A percentile compares a stretch with the other conserved stretches of the same genome.
phyloP scores from a whole-genome alignment of 2,888 invertebrate genomes.

The Yponomeuta evonymella region DNA sequence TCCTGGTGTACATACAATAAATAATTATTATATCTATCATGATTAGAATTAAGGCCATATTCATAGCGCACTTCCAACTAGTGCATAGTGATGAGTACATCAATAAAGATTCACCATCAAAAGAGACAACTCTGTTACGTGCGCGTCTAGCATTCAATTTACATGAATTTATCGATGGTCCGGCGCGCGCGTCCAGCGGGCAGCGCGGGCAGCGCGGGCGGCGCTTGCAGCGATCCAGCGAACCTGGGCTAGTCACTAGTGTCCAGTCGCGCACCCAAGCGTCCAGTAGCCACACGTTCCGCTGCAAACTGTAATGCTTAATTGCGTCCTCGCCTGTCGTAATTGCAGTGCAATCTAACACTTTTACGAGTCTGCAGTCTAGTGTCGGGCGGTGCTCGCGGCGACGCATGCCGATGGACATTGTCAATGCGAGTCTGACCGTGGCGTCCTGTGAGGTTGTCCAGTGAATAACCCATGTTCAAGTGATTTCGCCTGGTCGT shows the following conservation, averaged over 20 bases:
- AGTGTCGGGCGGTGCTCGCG: conserved; percentile 27
- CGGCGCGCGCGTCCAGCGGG: conserved; percentile 25
- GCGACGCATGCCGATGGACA: conserved; percentile 32
- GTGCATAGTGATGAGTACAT: background rate
- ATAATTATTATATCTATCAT: too few species aligned
- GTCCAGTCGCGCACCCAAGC: conserved; percentile 68
- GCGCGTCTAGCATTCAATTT: conserved; percentile 42
- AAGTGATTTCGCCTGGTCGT: conserved; percentile 45
- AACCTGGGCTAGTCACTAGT: conserved; percentile 26
- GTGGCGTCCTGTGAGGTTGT: conserved; percentile 49
- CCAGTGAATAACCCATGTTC: conserved; percentile 47
- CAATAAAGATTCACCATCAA: background rate
- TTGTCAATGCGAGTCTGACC: conserved; percentile 26
- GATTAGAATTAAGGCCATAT: background rate
- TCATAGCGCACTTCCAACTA: background rate
- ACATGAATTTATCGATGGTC: conserved; percentile 65
- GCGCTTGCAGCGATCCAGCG: conserved; percentile 7
- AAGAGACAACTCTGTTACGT: background rate
- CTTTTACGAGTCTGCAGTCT: conserved; percentile 40
- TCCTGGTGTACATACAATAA: too few species aligned
- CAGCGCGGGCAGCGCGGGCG: conserved; percentile 28
- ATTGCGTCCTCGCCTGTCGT: conserved; percentile 60
- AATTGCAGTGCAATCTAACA: conserved; percentile 56
- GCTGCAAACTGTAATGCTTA: conserved; percentile 44
- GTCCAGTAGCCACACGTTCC: conserved; percentile 66